Conservation (phyloP, 2,888 invertebrate species). For the Plutella xylostella region DNA sequence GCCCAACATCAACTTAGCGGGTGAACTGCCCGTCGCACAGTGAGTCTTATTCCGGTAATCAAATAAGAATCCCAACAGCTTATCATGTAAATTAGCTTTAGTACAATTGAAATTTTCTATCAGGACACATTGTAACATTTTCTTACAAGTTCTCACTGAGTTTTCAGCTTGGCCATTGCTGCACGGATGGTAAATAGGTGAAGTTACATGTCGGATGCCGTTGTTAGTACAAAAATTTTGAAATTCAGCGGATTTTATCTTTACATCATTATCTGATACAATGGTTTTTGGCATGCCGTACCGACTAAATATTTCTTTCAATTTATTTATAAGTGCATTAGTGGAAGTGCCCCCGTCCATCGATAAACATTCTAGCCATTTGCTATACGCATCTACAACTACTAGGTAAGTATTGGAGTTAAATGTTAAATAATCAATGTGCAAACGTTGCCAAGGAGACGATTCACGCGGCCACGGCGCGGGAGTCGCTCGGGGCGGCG, state of each 20-base stretch:
- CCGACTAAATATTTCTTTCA: too few species aligned
- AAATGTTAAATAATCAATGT: not conserved
- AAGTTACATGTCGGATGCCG: not conserved
- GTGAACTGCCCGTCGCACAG: not conserved
- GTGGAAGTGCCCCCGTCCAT: too few species aligned
- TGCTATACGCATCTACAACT: slow-evolving; percentile 1
- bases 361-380: not conserved
- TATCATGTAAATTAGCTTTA: not conserved
- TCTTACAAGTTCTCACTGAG: not conserved
- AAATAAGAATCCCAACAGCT: not conserved
- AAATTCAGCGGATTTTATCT: not conserved
- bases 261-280: not conserved
- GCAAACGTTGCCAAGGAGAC: not conserved
- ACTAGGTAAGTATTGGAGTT: not conserved
- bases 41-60: not conserved
- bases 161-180: slow-evolving; percentile 1
- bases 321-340: too few species aligned
- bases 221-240: not conserved
- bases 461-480: not conserved
- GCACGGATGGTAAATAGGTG: not conserved
- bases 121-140: too few species aligned
- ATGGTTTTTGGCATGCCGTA: not conserved
- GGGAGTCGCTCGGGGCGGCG: not conserved
- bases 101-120: too few species aligned
- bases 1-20: not conserved